Conservation (phyloP, 37 sponge, comb jelly and placozoan species). For the Axinella damicornis region DNA sequence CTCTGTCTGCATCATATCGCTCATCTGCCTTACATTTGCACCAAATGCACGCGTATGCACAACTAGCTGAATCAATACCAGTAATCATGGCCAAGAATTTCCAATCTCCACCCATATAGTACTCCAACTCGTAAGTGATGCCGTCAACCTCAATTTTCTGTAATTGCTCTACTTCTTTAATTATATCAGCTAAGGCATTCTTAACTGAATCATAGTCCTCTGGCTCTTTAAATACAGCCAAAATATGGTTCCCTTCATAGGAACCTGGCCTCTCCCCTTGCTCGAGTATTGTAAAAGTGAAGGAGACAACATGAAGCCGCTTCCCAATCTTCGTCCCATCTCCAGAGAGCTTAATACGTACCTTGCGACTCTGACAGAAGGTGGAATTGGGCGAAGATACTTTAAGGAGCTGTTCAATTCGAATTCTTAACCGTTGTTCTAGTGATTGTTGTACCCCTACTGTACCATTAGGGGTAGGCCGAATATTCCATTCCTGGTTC, state of each 20-base stretch:
- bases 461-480: constrained; percentile 30
- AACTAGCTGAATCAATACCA: constrained; percentile 31
- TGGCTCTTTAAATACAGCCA: constrained; percentile 21
- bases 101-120: neutral
- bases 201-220: constrained; percentile 26
- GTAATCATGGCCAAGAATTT: constrained; percentile 40
- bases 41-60: constrained; percentile 41
- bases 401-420: neutral
- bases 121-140: neutral
- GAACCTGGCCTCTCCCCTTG: neutral
- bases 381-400: neutral
- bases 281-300: constrained; percentile 39
- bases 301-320: constrained; percentile 1
- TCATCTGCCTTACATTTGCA: constrained; percentile 23
- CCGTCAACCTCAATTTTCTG: constrained; percentile 4
- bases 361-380: neutral
- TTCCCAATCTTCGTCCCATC: constrained; percentile 42
- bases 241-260: constrained; percentile 18
- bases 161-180: constrained; percentile 9
- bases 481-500: neutral
- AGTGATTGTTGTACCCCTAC: constrained; percentile 40
- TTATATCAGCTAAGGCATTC: constrained; percentile 21
- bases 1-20: neutral
- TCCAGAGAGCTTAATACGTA: constrained; percentile 43
- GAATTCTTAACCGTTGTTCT: neutral